Evolutionary conservation across 2,113 vertebrate species (phyloP), one percentile per base, ranked within the genome.

Genomic region (Sphaerodactylus townsendi): DNA sequence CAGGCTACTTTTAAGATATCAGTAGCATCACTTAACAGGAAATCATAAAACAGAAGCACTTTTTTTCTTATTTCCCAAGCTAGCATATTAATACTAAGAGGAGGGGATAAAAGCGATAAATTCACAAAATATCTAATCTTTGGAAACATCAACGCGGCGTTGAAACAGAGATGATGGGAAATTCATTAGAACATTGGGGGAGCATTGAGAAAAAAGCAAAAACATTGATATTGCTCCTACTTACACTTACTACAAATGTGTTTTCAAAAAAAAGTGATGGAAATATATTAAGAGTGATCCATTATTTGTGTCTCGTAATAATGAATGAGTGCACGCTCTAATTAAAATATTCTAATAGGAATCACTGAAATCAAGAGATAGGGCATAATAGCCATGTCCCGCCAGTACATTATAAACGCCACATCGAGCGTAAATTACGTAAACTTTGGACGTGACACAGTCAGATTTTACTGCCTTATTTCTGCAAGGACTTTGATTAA

Each of bases 401-500:
- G 30, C 10, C 48, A 69, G 79, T 72, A 71, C 72, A 85, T 77
- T 70, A 82, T 87, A 86, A 84, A 81, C 53, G 79, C n/a, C 33
- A 68, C 4, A 28, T 48, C 77, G 69, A n/a, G 35, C 39, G 48
- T 88, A 92, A 92, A 94, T 90, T 90, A 94, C 44, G 39, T 59
- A 87, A 88, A 90, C 64, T 82, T 93, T 91, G 90, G 92, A 93
- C 84, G 86, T 62, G 77, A 93, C 53, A 83, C 77, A 85, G 75
- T 74, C 74, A 65, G 87, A 80, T 95, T 93, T 92, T 88, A 90
- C 87, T 88, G 86, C 87, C 85, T 94, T 71, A 75, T 90, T 93
- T 93, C 82, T 91, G 79, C 44, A 77, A 77, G 85, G 88, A 81
- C 87, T 94, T 90, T 93, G 90, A 95, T 94, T 93, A 93, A 92